These are phyloP conservation scores for Melinaea menophilus DNA, from an alignment of 2,888 invertebrate genomes.

Conservation along the genomic window DNA sequence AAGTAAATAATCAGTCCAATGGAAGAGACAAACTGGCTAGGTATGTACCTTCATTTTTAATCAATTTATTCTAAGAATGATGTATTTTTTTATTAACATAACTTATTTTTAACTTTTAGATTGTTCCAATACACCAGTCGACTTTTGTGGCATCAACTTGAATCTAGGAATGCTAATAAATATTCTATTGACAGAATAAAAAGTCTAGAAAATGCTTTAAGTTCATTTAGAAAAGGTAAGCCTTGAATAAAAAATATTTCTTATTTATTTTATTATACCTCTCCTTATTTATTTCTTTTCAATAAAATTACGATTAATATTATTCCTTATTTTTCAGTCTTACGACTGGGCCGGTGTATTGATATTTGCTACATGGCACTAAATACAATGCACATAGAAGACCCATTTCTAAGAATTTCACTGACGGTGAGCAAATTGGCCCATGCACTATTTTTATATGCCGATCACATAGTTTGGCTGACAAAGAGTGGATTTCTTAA, in stretches of 20 bases:
- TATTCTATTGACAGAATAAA: conserved; percentile 86
- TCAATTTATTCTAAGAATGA: too few species aligned
- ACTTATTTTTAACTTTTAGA: conserved; percentile 67
- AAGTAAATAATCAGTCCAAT: conserved; percentile 75
- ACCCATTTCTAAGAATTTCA: conserved; percentile 82
- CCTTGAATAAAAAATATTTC: neutral
- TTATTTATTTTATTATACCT: neutral
- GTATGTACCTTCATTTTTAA: conserved; percentile 41
- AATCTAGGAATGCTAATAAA: conserved; percentile 79
- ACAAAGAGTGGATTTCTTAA: conserved; percentile 83
- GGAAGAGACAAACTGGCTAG: conserved; percentile 77
- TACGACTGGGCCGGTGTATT: conserved; percentile 90
- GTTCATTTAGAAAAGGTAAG: conserved; percentile 90
- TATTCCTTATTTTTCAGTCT: conserved; percentile 77
- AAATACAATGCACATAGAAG: conserved; percentile 84
- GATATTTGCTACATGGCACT: conserved; percentile 88
- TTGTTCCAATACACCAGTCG: conserved; percentile 89
- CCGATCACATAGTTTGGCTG: conserved; percentile 93
- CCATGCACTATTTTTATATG: conserved; percentile 86
- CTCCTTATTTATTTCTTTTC: neutral
- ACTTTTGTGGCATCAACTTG: conserved; percentile 87
- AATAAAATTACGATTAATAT: neutral
- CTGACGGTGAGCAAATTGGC: conserved; percentile 88
- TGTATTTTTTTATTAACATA: too few species aligned
- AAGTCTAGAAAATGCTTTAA: conserved; percentile 88